These are phyloP conservation scores for Chironomus tentans DNA, from an alignment of 2,888 invertebrate species.

Conservation along the genomic window DNA sequence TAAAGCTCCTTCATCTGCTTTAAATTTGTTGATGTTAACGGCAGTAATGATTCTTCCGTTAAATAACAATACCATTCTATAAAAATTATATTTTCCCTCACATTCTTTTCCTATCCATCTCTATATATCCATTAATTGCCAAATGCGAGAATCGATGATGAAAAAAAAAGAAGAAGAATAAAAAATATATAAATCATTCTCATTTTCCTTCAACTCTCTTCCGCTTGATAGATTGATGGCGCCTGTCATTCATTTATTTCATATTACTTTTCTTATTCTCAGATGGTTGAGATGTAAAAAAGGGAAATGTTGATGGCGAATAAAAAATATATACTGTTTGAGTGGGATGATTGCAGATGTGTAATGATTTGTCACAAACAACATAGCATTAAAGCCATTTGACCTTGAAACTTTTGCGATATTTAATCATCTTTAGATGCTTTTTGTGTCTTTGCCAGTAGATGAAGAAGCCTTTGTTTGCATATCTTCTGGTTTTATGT, in stretches of 20 bases:
- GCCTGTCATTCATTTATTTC: conserved; percentile 1
- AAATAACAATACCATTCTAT: no score
- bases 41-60: no score
- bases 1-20: no score
- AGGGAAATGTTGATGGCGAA: neutral
- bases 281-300: neutral
- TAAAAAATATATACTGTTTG: neutral
- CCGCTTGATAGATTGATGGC: conserved; percentile 3
- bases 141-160: neutral
- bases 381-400: neutral
- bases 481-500: no score
- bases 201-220: neutral
- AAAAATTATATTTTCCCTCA: no score
- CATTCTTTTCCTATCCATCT: no score
- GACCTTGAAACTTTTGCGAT: neutral
- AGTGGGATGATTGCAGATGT: neutral
- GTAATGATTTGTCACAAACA: conserved; percentile 13
- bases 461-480: no score
- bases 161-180: neutral
- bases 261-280: neutral
- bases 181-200: conserved; percentile 1
- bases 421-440: neutral
- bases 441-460: no score
- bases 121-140: neutral
- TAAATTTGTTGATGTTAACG: no score